Conservation (phyloP, 2,797 vertebrate species). For the Rhynchonycteris naso region DNA sequence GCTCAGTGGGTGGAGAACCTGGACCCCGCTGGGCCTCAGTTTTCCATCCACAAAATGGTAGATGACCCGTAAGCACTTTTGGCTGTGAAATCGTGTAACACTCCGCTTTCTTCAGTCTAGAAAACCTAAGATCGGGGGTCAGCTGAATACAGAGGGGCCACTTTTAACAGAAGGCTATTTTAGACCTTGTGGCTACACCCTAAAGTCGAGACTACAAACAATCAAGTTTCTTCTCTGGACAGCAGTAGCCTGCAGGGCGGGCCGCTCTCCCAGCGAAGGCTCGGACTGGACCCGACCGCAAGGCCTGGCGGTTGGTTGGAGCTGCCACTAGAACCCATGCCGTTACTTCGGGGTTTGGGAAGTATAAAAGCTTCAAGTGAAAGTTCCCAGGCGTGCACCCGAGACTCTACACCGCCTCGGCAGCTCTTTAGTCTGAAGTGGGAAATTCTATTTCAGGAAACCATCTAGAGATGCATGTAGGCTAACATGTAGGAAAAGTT, state of each 20-base stretch:
- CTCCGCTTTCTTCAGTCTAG: neutral
- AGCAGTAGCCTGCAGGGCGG: neutral
- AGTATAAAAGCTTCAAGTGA: neutral
- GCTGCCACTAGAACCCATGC: neutral
- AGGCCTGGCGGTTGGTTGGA: neutral
- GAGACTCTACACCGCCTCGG: neutral
- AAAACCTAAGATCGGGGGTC: neutral
- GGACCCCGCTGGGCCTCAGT: neutral
- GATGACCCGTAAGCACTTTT: neutral
- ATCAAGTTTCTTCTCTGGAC: accelerated
- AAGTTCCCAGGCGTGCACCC: slow-evolving; percentile 19
- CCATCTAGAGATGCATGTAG: slow-evolving; percentile 53
- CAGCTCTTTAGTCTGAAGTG: slow-evolving; percentile 53
- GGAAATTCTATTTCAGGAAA: slow-evolving; percentile 72
- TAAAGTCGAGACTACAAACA: neutral
- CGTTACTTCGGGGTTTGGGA: neutral
- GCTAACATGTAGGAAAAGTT: slow-evolving; percentile 20
- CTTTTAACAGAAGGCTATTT: neutral
- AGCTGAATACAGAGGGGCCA: neutral
- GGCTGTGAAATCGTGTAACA: neutral
- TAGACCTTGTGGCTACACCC: neutral
- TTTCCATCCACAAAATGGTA: neutral
- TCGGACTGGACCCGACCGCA: accelerated
- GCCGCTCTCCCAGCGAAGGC: neutral
- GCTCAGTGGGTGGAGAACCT: neutral